Evolutionary conservation across 2,113 vertebrate species (phyloP).

Genomic region (Anolis carolinensis): DNA sequence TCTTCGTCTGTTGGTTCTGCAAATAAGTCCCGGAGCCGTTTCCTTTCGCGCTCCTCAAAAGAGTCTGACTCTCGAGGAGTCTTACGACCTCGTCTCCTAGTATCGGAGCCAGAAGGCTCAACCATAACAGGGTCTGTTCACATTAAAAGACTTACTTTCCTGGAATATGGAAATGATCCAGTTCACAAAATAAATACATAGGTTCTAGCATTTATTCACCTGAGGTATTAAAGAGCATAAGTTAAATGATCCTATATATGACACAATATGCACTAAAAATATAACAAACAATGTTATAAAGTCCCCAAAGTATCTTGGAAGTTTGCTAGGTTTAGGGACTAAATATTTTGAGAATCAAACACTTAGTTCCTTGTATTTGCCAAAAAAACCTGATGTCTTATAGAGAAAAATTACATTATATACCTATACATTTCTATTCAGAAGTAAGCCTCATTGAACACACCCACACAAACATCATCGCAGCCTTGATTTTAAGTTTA

Average conservation of each 20-base stretch:
- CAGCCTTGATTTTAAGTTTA: not conserved
- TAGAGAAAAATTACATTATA: not conserved
- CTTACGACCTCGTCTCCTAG: too few species aligned
- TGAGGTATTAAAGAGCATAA: too few species aligned
- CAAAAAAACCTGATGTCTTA: not conserved
- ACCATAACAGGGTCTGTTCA: not conserved
- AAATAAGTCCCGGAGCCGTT: too few species aligned
- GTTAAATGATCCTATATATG: not conserved
- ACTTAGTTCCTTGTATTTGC: not conserved
- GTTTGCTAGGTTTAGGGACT: not conserved
- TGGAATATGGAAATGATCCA: not conserved
- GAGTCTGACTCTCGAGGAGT: too few species aligned
- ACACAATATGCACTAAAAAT: too few species aligned
- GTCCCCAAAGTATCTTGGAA: not conserved
- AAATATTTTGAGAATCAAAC: not conserved
- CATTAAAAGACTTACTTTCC: not conserved
- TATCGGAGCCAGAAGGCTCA: too few species aligned
- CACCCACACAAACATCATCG: not conserved
- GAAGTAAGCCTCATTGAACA: not conserved
- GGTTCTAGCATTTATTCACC: not conserved
- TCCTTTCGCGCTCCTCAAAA: too few species aligned
- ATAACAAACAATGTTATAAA: not conserved
- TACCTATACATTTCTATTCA: not conserved
- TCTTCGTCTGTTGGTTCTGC: too few species aligned
- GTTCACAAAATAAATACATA: not conserved